phyloP scores from a whole-genome alignment of 2,113 vertebrate genomes.

The Accipiter cooperii region DNA sequence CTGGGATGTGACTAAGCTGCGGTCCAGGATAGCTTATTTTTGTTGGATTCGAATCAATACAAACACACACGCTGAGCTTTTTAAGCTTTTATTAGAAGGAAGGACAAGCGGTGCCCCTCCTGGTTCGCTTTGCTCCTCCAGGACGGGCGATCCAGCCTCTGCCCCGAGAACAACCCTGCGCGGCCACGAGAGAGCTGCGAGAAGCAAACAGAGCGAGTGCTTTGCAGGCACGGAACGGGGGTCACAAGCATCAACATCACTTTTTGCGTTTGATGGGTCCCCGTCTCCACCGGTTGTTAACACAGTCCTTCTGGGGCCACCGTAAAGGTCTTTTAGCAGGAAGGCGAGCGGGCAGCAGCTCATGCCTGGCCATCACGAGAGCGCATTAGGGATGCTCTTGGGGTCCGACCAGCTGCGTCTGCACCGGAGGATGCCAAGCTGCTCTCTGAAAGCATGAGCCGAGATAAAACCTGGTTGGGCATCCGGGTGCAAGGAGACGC shows the following conservation, averaged over 20 bases:
- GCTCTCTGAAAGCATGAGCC: neutral
- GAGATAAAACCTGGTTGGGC: neutral
- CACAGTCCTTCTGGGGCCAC: neutral
- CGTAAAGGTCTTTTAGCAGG: neutral
- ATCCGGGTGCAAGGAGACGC: fast-evolving
- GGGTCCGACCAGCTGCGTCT: neutral
- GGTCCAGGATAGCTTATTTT: neutral
- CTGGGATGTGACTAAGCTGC: neutral
- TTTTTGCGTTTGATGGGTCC: neutral
- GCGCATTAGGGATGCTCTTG: neutral
- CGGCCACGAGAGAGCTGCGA: neutral
- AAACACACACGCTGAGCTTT: neutral
- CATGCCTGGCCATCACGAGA: fast-evolving
- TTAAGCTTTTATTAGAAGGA: constrained; percentile 4
- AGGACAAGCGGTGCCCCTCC: neutral
- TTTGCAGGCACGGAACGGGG: fast-evolving
- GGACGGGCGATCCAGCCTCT: neutral
- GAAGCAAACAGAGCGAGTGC: neutral
- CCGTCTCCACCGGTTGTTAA: neutral
- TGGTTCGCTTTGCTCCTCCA: neutral
- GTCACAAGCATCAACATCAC: neutral
- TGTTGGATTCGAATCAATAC: neutral
- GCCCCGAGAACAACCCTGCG: neutral
- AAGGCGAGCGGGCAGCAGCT: neutral
- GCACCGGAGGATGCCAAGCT: neutral